phyloP scores from a whole-genome alignment of 2,888 invertebrate species.

The Antheraea yamamai region DNA sequence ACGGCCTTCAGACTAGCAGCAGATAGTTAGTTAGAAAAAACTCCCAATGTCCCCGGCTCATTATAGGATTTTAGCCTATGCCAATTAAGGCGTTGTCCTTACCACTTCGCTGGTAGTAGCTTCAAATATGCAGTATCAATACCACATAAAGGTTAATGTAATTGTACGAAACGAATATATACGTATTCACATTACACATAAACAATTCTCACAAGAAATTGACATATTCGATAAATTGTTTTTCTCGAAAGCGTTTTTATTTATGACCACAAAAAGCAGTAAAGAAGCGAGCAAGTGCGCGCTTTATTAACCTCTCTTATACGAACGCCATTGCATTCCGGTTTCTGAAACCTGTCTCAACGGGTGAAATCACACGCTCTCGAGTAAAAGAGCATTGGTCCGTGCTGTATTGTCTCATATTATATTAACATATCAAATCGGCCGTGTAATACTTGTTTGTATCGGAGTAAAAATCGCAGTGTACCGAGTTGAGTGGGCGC shows the following conservation, averaged over 20 bases:
- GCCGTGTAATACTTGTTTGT: constrained; percentile 67
- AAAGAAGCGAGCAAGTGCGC: constrained; percentile 75
- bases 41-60: too few species aligned
- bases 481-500: constrained; percentile 65
- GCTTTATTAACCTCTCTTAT: constrained; percentile 74
- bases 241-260: constrained; percentile 69
- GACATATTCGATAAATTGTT: constrained; percentile 66
- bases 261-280: constrained; percentile 76
- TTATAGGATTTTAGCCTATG: too few species aligned
- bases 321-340: constrained; percentile 58
- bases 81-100: too few species aligned
- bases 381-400: constrained; percentile 53
- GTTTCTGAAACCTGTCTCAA: constrained; percentile 46
- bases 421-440: constrained; percentile 62
- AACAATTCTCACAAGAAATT: constrained; percentile 42
- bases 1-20: too few species aligned
- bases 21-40: too few species aligned
- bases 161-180: background rate
- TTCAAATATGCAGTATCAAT: too few species aligned
- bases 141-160: background rate
- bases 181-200: constrained; percentile 33
- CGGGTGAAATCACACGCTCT: constrained; percentile 62
- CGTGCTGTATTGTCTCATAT: constrained; percentile 45
- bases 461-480: constrained; percentile 65
- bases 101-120: too few species aligned